Evolutionary conservation across 92 coral and sea anemone genomes (phyloP).

Genomic region (Phymanthus crucifer): DNA sequence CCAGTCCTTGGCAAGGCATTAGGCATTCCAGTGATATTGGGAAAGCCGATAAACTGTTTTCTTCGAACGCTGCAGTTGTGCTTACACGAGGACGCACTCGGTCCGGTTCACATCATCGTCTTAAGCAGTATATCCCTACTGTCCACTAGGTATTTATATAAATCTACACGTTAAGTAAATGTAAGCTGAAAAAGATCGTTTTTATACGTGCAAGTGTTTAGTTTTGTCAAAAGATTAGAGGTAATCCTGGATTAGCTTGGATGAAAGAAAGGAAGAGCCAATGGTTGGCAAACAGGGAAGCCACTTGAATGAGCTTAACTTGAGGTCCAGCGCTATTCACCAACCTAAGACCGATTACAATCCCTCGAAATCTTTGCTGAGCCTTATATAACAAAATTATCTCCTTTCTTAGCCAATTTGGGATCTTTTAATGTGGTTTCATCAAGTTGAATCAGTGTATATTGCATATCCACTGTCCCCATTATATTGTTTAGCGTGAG

Average conservation of each 20-base stretch:
- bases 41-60: background rate
- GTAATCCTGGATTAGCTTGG: constrained; percentile 14
- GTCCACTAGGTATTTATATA: background rate
- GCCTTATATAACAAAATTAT: background rate
- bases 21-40: constrained; percentile 1
- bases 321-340: no score
- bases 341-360: background rate
- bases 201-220: background rate
- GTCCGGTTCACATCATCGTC: background rate
- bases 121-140: background rate
- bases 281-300: background rate
- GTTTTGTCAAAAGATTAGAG: constrained; percentile 3
- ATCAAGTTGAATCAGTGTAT: no score
- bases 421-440: no score
- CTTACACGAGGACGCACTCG: background rate
- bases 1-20: constrained; percentile 1
- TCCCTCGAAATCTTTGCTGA: background rate
- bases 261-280: background rate
- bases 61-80: background rate
- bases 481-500: background rate
- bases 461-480: no score
- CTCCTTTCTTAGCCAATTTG: background rate
- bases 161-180: constrained; percentile 4
- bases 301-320: no score
- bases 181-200: constrained; percentile 2